A percentile compares a stretch with the other conserved stretches of the same genome.
Evolutionary conservation across 2,113 vertebrate genomes (phyloP).

Genomic region (Tachysurus vachellii): DNA sequence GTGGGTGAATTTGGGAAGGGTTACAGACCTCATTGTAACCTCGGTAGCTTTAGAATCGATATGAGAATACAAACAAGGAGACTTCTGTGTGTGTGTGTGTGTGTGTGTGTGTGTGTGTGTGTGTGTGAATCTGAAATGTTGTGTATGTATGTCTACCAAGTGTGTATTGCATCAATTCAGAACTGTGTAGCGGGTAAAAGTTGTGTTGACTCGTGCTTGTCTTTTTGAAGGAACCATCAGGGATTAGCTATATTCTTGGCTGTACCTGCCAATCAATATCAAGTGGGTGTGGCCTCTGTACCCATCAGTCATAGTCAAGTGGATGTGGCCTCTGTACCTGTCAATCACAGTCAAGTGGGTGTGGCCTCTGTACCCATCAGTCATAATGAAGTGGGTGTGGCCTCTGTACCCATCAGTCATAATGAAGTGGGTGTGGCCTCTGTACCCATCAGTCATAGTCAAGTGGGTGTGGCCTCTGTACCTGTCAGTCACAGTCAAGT

Average conservation of each 20-base stretch:
- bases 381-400: background rate
- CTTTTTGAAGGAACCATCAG: background rate
- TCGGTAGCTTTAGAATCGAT: conserved; percentile 48
- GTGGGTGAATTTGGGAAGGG: conserved; percentile 34
- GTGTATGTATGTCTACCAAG: conserved; percentile 42
- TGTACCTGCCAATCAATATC: background rate
- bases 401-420: background rate
- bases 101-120: conserved; percentile 47
- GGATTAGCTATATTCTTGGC: background rate
- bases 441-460: background rate
- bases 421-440: background rate
- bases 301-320: background rate
- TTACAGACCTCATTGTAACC: conserved; percentile 55
- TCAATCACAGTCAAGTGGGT: background rate
- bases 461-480: background rate
- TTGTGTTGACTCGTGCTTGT: background rate
- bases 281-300: background rate
- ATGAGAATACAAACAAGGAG: conserved; percentile 52
- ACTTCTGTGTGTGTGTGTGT: conserved; percentile 49
- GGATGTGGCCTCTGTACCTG: background rate
- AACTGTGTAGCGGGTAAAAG: background rate
- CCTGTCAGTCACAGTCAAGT: background rate
- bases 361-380: background rate
- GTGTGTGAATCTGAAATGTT: conserved; percentile 15
- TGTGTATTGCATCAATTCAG: conserved; percentile 30